Percentiles rank a stretch among this genome's conserved stretches.
Conservation (phyloP, 2,797 vertebrate genomes). For the Diceros bicornis region DNA sequence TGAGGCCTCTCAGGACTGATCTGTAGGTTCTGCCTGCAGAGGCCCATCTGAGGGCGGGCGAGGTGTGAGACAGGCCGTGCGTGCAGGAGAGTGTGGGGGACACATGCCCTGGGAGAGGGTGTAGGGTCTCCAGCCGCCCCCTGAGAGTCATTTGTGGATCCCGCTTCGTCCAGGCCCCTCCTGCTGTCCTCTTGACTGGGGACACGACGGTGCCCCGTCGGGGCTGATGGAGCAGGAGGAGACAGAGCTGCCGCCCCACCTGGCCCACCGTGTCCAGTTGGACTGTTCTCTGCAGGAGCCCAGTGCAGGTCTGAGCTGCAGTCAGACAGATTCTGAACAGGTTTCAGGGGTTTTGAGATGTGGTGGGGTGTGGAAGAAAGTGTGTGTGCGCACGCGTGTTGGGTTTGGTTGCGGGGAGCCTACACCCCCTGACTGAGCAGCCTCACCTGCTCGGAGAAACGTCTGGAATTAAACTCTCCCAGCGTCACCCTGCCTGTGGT, state of each 20-base stretch:
- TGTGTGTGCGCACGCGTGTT: fast-evolving
- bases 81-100: background rate
- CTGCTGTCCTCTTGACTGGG: background rate
- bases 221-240: background rate
- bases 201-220: background rate
- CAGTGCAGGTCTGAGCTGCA: background rate
- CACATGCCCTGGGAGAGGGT: fast-evolving
- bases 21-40: background rate
- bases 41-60: background rate
- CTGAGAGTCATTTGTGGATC: too few species aligned
- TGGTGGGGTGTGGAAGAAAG: background rate
- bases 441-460: background rate
- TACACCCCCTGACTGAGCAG: background rate
- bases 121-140: fast-evolving
- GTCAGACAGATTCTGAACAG: background rate
- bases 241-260: fast-evolving
- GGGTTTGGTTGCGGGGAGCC: background rate
- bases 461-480: background rate
- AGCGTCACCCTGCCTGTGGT: background rate
- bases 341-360: background rate
- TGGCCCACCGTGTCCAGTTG: fast-evolving
- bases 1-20: background rate
- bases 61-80: background rate
- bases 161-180: background rate
- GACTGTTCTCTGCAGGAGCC: background rate